phyloP scores from a whole-genome alignment of 2,888 invertebrate species.

The Hermodice carunculata region DNA sequence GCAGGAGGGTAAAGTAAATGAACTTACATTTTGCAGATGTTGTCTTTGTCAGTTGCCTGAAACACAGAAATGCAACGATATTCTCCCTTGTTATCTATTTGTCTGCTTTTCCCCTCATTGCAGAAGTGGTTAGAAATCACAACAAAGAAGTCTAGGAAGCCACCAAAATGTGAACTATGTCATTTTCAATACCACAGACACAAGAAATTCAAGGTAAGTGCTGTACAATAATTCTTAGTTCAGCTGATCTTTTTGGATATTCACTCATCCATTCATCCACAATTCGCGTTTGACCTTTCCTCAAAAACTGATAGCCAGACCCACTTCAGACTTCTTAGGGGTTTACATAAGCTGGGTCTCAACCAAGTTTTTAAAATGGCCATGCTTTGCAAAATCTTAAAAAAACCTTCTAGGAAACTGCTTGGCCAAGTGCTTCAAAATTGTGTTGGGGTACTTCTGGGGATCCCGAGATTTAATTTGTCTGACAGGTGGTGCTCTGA shows the following conservation, averaged over 20 bases:
- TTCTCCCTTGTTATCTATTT: too few relatives aligned
- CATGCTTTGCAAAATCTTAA: too few relatives aligned
- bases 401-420: too few relatives aligned
- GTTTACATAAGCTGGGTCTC: too few relatives aligned
- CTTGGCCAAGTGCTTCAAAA: too few relatives aligned
- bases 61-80: too few relatives aligned
- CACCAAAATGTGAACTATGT: conserved; percentile 73
- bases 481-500: too few relatives aligned
- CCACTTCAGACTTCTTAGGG: too few relatives aligned
- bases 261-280: neutral
- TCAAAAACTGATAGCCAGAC: neutral
- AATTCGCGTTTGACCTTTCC: neutral
- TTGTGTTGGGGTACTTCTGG: too few relatives aligned
- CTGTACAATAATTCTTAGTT: neutral
- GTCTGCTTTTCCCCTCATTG: conserved; percentile 33
- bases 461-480: too few relatives aligned
- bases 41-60: neutral
- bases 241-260: neutral
- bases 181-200: conserved; percentile 72
- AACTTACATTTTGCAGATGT: neutral
- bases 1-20: neutral
- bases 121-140: conserved; percentile 74
- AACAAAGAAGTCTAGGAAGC: conserved; percentile 70
- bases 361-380: too few relatives aligned
- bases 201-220: conserved; percentile 72